Percentiles rank a stretch among this genome's conserved stretches.
phyloP scores from a whole-genome alignment of 2,113 vertebrate genomes.

The Corythornis madagascariensis region DNA sequence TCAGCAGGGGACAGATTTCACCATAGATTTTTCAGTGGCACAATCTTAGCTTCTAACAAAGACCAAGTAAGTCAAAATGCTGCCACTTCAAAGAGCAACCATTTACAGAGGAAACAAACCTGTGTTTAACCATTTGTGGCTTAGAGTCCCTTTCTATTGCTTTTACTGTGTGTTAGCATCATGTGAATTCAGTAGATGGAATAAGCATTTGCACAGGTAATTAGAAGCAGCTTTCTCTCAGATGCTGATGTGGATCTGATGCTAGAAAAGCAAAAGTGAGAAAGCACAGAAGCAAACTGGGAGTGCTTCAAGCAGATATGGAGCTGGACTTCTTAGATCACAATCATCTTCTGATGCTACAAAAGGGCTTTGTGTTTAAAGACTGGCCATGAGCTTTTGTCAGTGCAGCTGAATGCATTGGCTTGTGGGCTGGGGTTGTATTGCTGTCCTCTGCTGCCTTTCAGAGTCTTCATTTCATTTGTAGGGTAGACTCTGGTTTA shows the following conservation, averaged over 20 bases:
- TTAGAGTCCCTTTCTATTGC: not conserved
- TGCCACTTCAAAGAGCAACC: not conserved
- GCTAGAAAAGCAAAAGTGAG: not conserved
- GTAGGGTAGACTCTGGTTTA: not conserved
- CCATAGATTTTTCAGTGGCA: not conserved
- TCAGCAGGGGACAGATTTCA: not conserved
- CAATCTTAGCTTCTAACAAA: not conserved
- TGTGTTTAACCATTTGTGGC: not conserved
- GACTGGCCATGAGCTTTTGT: not conserved
- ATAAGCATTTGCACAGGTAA: not conserved
- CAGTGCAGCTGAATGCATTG: constrained; percentile 5
- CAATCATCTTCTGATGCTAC: constrained; percentile 28
- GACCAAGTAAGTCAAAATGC: not conserved
- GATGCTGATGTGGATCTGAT: not conserved
- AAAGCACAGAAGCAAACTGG: not conserved
- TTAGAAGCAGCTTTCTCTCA: not conserved
- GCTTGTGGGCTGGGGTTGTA: not conserved
- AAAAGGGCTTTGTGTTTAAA: constrained; percentile 52
- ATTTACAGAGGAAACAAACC: not conserved
- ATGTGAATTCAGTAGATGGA: not conserved
- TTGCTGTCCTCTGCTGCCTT: constrained; percentile 14
- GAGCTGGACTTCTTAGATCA: constrained; percentile 44
- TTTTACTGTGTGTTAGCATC: not conserved
- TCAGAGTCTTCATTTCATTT: constrained; percentile 1
- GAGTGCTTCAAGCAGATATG: constrained; percentile 4